A percentile compares a stretch with the other conserved stretches of the same genome.
phyloP scores from a whole-genome alignment of 2,888 invertebrate species.

The Polyommatus iphigenia region DNA sequence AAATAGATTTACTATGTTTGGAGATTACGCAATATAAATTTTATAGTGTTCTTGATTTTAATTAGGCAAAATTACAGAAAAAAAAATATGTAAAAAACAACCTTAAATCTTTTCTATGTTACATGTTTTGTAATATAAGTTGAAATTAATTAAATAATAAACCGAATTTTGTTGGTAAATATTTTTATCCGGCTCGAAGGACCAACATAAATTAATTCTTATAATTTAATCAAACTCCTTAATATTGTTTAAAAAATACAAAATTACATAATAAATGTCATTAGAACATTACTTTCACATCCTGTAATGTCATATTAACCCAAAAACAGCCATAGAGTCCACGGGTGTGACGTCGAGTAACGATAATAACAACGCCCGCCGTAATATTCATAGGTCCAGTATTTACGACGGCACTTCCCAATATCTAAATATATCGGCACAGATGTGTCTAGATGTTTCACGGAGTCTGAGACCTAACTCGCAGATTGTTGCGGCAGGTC shows the following conservation, averaged over 20 bases:
- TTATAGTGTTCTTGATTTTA: background rate
- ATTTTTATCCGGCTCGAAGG: background rate
- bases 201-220: background rate
- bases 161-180: background rate
- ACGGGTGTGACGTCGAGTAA: background rate
- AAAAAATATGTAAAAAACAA: background rate
- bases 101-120: background rate
- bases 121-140: background rate
- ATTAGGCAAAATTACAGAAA: background rate
- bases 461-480: constrained; percentile 17
- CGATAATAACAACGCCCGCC: background rate
- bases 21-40: background rate
- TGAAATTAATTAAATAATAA: background rate
- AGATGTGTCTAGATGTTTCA: constrained; percentile 8
- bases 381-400: background rate
- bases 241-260: background rate
- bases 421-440: constrained; percentile 15
- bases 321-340: background rate
- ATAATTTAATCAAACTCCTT: background rate
- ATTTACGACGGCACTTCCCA: background rate
- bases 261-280: background rate
- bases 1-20: background rate
- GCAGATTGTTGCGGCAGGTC: constrained; percentile 13
- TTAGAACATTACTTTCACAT: background rate
- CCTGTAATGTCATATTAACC: background rate